Conservation (phyloP, 2,888 invertebrate genomes). For the Leptopterna dolabrata region DNA sequence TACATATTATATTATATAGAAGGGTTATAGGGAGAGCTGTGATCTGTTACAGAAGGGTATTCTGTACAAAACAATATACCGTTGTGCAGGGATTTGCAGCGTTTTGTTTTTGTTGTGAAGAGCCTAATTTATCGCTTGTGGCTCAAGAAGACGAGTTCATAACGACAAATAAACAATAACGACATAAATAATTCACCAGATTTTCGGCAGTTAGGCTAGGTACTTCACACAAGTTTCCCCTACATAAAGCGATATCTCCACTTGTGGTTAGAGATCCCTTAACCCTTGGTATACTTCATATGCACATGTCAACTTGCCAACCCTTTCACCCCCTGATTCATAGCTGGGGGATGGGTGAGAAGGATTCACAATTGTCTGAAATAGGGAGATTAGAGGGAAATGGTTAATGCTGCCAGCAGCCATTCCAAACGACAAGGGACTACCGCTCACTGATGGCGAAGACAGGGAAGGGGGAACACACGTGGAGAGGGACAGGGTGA, state of each 20-base stretch:
- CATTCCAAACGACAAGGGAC: not conserved
- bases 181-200: not conserved
- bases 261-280: not conserved
- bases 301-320: conserved; percentile 43
- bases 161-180: not conserved
- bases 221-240: conserved; percentile 9
- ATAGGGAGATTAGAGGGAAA: not conserved
- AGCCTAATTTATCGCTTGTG: too few relatives aligned
- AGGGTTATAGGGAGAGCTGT: too few relatives aligned
- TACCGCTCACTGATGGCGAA: not conserved
- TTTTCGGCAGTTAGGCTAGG: not conserved
- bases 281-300: not conserved
- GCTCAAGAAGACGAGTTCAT: too few relatives aligned
- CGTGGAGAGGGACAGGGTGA: too few relatives aligned
- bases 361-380: not conserved
- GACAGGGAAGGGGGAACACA: too few relatives aligned
- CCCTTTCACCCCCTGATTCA: conserved; percentile 37
- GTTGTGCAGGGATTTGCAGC: too few relatives aligned
- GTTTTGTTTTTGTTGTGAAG: too few relatives aligned
- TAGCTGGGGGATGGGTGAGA: not conserved
- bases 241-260: conserved; percentile 11
- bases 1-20: too few relatives aligned
- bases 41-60: too few relatives aligned
- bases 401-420: not conserved
- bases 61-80: too few relatives aligned